Evolutionary conservation across 2,888 invertebrate species (phyloP), one percentile per base, ranked within the genome.

Genomic region (Cecidostiba fungosa): DNA sequence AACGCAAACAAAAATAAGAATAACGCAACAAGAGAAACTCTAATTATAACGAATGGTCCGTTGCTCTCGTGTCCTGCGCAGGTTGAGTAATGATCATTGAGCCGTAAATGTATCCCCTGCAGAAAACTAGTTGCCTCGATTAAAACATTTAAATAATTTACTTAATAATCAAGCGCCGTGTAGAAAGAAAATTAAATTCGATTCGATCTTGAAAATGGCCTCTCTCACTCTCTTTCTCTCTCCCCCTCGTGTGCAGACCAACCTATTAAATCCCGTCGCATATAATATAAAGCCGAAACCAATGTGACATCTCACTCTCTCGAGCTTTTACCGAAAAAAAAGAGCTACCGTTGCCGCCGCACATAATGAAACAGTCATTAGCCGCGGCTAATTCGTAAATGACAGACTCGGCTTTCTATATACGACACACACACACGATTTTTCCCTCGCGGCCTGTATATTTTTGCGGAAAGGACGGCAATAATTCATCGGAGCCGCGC

Each of bases 91-190:
- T 62, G 85, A 76, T 76, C 12, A 76, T 80, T 23, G n/a, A 26
- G 50, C 79, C 43, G 26, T 66, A 26, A 79, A 62, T 39, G 29
- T 8, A 29, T 14, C 23, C 26, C 23, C 32, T 19, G 23, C n/a
- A 16, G n/a, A 43, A 70, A 76, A 81, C 76, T 59, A 39, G 79
- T 84, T 80, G n/a, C 23, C 29, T 47, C 76, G 62, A 80, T 80
- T 80, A 59, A 80, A 69, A 84, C 59, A 69, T 84, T 84, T 29
- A 70, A 81, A 77, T 80, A 85, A 81, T 85, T 85, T 81, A 77
- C 70, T 39, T 76, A 80, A 62, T 69, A 80, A n/a, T 50, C 32
- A 74, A 84, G 54, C 10, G 47, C 10, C 32, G 69, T n/a, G 36
- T n/a, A 14, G 62, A 47, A 29, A 78, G 47, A 62, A 72, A 62